Evolutionary conservation across 2,797 vertebrate species (phyloP).

Genomic region (Tapirus indicus): DNA sequence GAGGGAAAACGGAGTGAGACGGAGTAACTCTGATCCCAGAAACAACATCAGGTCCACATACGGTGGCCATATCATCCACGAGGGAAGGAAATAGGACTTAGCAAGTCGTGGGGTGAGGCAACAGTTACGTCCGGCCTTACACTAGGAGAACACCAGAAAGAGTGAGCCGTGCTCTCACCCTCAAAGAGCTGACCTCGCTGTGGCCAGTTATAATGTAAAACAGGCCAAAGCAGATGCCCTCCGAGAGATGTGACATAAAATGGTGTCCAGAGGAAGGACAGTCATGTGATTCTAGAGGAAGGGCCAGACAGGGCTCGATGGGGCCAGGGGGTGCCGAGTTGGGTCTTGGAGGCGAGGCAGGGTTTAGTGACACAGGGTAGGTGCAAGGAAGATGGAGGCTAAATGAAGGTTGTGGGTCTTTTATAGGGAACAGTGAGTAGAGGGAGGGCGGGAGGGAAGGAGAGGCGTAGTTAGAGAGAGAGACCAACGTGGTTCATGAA

Average conservation of each 20-base stretch:
- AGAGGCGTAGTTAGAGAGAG: not conserved
- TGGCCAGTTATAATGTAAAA: fast-evolving
- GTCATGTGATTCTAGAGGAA: fast-evolving
- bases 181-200: not conserved
- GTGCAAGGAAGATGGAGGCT: not conserved
- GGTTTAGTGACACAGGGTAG: not conserved
- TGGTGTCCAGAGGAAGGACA: fast-evolving
- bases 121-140: fast-evolving
- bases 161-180: too few species aligned
- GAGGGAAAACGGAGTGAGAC: not conserved
- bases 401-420: too few species aligned
- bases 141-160: fast-evolving
- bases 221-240: not conserved
- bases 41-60: fast-evolving
- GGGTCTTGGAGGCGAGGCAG: fast-evolving
- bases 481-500: not conserved
- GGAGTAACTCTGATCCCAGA: not conserved
- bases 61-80: fast-evolving
- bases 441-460: not conserved
- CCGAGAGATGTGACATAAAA: fast-evolving
- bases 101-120: fast-evolving
- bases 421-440: not conserved
- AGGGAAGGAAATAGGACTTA: not conserved
- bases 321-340: not conserved
- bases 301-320: not conserved